Conservation (phyloP, 2,113 vertebrate genomes). For the Rissa tridactyla region DNA sequence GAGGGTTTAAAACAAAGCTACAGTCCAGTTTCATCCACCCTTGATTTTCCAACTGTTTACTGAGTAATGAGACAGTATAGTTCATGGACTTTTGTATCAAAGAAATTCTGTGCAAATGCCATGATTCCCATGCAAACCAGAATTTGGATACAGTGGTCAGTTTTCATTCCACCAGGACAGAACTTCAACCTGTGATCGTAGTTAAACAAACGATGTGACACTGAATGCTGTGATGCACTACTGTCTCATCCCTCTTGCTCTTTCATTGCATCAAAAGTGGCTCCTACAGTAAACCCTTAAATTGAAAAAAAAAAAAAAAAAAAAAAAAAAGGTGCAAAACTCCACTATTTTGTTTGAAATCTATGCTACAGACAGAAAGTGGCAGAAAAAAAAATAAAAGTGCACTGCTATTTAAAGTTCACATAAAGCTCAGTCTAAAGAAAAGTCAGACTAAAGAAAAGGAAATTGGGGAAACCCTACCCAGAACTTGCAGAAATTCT, state of each 20-base stretch:
- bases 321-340: background rate
- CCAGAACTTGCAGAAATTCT: background rate
- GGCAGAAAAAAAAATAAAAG: background rate
- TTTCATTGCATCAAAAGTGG: background rate
- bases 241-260: background rate
- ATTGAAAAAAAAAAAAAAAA: background rate
- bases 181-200: background rate
- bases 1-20: background rate
- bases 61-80: background rate
- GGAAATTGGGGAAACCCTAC: background rate
- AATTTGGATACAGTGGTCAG: background rate
- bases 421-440: background rate
- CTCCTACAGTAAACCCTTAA: background rate
- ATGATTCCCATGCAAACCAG: background rate
- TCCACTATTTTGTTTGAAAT: background rate
- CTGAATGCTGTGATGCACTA: background rate
- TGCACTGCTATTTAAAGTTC: background rate
- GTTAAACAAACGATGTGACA: background rate
- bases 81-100: background rate
- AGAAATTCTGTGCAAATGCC: background rate
- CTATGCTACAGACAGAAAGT: background rate
- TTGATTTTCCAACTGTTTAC: background rate
- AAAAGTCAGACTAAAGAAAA: background rate
- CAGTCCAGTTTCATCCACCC: background rate
- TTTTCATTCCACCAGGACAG: background rate